Evolutionary conservation across 2,113 vertebrate species (phyloP).

Genomic region (Ondatra zibethicus): DNA sequence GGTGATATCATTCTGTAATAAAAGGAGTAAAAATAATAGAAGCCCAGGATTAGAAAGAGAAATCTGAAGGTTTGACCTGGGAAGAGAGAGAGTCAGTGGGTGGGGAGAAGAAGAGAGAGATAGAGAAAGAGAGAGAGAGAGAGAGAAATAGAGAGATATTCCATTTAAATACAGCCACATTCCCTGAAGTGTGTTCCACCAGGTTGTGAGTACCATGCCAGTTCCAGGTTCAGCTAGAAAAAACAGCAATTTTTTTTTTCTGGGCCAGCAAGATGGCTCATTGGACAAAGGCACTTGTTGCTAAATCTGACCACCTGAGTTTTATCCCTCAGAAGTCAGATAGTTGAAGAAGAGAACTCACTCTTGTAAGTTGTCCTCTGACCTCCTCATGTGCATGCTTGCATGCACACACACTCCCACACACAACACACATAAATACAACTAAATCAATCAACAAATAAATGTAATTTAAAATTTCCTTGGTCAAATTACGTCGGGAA

Average conservation of each 20-base stretch:
- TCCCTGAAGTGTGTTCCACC: neutral
- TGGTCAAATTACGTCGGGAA: neutral
- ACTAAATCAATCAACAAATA: neutral
- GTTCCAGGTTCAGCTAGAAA: neutral
- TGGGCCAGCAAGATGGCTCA: too few species aligned
- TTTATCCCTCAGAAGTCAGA: too few species aligned
- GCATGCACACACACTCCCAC: neutral
- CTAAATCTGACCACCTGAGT: neutral
- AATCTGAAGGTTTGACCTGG: neutral
- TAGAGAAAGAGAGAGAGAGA: neutral
- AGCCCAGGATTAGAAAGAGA: neutral
- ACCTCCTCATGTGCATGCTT: too few species aligned
- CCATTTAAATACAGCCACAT: neutral
- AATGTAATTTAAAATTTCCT: neutral
- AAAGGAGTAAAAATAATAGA: neutral
- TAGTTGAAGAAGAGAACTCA: neutral
- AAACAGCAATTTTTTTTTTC: neutral
- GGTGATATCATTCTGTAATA: neutral
- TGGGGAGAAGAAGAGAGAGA: neutral
- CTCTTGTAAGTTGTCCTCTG: neutral
- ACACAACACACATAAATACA: neutral
- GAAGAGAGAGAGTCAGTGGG: neutral
- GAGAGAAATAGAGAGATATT: neutral
- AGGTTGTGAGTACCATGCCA: neutral
- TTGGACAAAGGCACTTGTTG: neutral